Percentiles rank a stretch among this genome's conserved stretches.
Conservation (phyloP, 2,797 vertebrate genomes). For the Spondyliosoma cantharus region DNA sequence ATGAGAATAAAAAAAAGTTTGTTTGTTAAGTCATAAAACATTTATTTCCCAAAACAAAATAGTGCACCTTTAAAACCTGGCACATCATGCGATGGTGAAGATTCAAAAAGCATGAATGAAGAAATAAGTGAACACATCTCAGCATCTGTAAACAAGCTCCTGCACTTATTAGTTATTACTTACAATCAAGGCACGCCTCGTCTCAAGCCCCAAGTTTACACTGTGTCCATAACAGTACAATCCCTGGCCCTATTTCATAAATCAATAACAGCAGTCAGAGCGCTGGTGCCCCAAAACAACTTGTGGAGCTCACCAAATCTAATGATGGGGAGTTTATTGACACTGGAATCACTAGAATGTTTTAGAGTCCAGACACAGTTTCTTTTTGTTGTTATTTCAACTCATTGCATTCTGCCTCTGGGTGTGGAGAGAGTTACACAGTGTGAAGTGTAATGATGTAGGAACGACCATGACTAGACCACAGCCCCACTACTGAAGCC, state of each 20-base stretch:
- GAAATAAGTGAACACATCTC: neutral
- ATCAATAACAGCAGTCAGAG: slow-evolving; percentile 57
- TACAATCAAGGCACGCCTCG: slow-evolving; percentile 21
- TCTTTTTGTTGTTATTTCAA: slow-evolving; percentile 52
- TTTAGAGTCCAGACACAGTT: slow-evolving; percentile 35
- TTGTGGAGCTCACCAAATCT: slow-evolving; percentile 46
- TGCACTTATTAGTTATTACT: slow-evolving; percentile 9
- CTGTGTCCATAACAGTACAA: slow-evolving; percentile 21
- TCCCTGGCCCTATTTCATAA: slow-evolving; percentile 37
- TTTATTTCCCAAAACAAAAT: too few relatives aligned
- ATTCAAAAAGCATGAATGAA: neutral
- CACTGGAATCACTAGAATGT: slow-evolving; percentile 29
- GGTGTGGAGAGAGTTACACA: slow-evolving; percentile 30
- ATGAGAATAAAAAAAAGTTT: too few relatives aligned
- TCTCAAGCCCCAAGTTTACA: slow-evolving; percentile 19
- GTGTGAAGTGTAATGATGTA: slow-evolving; percentile 18
- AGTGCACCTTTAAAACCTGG: neutral
- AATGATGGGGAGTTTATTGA: slow-evolving; percentile 54
- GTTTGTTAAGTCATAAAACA: too few relatives aligned
- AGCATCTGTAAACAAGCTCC: neutral
- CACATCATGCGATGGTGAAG: neutral
- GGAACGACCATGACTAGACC: slow-evolving; percentile 10
- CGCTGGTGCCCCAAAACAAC: slow-evolving; percentile 39
- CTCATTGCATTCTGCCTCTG: slow-evolving; percentile 40
- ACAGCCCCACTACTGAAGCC: slow-evolving; percentile 1